A percentile compares a stretch with the other conserved stretches of the same genome.
Conservation (phyloP, 2,888 invertebrate genomes). For the Acanthosepion esculentum region DNA sequence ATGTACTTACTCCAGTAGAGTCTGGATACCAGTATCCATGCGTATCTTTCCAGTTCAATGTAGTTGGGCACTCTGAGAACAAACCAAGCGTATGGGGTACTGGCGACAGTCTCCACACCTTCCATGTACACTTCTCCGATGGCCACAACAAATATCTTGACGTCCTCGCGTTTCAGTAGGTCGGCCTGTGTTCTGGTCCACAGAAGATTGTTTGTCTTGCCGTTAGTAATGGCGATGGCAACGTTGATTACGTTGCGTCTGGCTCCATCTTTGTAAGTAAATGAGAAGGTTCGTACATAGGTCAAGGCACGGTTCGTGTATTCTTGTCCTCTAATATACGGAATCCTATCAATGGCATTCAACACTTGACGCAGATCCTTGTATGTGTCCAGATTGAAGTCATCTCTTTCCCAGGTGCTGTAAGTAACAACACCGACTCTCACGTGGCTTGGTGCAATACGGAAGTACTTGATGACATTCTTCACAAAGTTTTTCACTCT, state of each 20-base stretch:
- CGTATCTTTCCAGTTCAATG: background rate
- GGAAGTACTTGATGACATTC: background rate
- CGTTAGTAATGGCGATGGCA: background rate
- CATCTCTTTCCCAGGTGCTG: background rate
- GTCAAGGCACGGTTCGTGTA: background rate
- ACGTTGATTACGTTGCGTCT: background rate
- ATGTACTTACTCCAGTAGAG: background rate
- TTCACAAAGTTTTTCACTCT: slow-evolving; percentile 38
- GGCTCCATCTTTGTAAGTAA: background rate
- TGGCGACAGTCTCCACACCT: background rate
- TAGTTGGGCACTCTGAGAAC: background rate
- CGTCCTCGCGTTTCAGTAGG: background rate
- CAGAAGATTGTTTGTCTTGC: background rate
- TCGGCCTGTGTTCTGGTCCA: background rate
- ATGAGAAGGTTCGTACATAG: background rate
- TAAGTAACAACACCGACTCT: background rate
- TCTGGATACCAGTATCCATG: background rate
- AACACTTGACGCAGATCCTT: background rate
- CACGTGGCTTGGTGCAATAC: background rate
- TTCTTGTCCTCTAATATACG: background rate
- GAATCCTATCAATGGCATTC: background rate
- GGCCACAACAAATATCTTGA: background rate
- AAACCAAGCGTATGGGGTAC: background rate
- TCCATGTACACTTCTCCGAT: background rate
- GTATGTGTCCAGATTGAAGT: background rate